Evolutionary conservation across 2,113 vertebrate species (phyloP).

Genomic region (Triplophysa siluroides): DNA sequence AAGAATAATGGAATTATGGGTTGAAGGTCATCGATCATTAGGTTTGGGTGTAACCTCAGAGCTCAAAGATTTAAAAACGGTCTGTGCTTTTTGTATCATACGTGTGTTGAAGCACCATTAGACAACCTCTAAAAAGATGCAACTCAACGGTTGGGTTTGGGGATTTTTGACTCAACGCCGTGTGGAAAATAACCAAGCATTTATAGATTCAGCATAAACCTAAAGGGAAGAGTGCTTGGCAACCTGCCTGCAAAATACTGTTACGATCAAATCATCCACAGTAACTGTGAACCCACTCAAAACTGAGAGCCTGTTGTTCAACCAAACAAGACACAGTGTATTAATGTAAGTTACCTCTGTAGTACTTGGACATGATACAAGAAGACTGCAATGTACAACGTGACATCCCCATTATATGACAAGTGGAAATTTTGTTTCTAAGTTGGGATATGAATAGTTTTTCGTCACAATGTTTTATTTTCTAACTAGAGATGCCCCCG

Average conservation of each 20-base stretch:
- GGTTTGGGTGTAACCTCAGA: too few relatives aligned
- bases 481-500: not conserved
- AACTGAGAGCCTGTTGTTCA: not conserved
- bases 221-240: not conserved
- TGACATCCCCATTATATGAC: not conserved
- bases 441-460: not conserved
- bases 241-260: not conserved
- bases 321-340: not conserved
- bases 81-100: not conserved
- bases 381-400: not conserved
- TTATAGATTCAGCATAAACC: too few relatives aligned
- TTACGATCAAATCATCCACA: not conserved
- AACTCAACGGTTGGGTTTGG: too few relatives aligned
- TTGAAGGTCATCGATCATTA: too few relatives aligned
- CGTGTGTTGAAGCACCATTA: not conserved
- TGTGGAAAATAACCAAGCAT: too few relatives aligned
- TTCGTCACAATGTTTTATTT: not conserved
- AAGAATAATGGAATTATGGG: too few relatives aligned
- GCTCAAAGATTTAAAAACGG: not conserved
- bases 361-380: slow-evolving; percentile 22
- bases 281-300: not conserved
- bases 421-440: not conserved
- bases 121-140: too few relatives aligned
- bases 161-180: too few relatives aligned
- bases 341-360: slow-evolving; percentile 17